Conservation (phyloP, 2,113 vertebrate genomes). For the Brachypodius melanocephalos region DNA sequence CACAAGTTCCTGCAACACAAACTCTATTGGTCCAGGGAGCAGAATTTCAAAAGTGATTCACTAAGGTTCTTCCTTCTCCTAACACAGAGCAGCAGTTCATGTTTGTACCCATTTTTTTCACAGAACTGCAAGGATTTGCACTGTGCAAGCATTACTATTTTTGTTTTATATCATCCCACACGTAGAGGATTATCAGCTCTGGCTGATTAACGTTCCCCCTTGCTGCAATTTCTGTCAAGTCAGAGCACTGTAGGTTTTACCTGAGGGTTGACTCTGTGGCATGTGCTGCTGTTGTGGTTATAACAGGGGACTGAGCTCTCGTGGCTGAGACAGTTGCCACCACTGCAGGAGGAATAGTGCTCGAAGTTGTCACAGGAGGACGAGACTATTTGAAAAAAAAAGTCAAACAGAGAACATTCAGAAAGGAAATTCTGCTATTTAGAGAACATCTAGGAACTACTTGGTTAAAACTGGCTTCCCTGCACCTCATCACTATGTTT, state of each 20-base stretch:
- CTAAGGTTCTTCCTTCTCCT: neutral
- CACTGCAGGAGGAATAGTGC: slow-evolving; percentile 89
- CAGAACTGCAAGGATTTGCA: neutral
- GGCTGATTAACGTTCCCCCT: neutral
- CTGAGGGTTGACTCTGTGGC: slow-evolving; percentile 87
- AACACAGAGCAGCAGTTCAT: neutral
- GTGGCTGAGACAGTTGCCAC: slow-evolving; percentile 92
- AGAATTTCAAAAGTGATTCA: neutral
- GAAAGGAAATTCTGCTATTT: neutral
- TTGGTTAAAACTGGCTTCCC: neutral
- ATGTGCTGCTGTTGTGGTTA: slow-evolving; percentile 88
- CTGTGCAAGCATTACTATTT: neutral
- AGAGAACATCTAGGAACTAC: neutral
- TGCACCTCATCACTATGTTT: neutral
- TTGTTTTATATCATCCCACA: neutral
- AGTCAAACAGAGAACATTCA: neutral
- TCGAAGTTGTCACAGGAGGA: slow-evolving; percentile 88
- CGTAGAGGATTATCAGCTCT: neutral
- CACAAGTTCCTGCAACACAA: neutral
- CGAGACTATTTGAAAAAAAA: slow-evolving; percentile 80
- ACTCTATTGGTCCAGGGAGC: neutral
- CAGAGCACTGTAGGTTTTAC: slow-evolving; percentile 59
- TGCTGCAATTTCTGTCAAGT: neutral
- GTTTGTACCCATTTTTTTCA: neutral
- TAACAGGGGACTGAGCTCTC: slow-evolving; percentile 92